Evolutionary conservation across 1,140 invertebrate species (phyloP).

Genomic region (Meteorus sp.): DNA sequence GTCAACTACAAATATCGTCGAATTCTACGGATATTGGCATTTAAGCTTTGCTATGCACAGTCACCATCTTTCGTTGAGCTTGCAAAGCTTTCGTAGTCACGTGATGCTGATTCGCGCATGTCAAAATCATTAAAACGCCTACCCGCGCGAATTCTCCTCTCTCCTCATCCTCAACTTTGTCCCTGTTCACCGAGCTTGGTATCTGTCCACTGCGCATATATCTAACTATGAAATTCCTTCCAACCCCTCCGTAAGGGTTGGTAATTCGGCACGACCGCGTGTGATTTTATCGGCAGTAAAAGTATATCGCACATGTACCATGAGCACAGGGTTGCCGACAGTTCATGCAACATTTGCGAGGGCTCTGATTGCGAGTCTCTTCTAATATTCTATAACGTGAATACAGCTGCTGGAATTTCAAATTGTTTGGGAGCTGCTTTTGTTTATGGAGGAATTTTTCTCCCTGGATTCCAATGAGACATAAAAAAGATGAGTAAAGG

Average conservation of each 20-base stretch:
- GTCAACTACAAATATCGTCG: too few relatives aligned
- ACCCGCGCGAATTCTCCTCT: constrained; percentile 9
- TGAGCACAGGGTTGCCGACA: constrained; percentile 39
- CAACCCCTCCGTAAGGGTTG: constrained; percentile 36
- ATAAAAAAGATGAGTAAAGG: too few relatives aligned
- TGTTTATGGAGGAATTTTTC: too few relatives aligned
- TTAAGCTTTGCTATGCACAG: constrained; percentile 18
- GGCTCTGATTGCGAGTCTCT: constrained; percentile 45
- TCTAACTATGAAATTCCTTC: too few relatives aligned
- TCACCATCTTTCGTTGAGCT: constrained; percentile 45
- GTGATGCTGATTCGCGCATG: constrained; percentile 22
- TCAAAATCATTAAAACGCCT: constrained; percentile 32
- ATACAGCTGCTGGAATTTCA: too few relatives aligned
- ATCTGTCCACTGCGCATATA: too few relatives aligned
- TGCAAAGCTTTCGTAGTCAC: constrained; percentile 27
- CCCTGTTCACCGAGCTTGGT: constrained; percentile 12
- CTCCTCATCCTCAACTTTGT: too few relatives aligned
- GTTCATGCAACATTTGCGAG: constrained; percentile 33
- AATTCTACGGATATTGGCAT: neutral
- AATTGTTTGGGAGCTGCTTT: too few relatives aligned
- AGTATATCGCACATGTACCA: constrained; percentile 13
- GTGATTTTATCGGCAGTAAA: constrained; percentile 53
- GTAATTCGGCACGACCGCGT: constrained; percentile 33
- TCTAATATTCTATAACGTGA: neutral
- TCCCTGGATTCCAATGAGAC: too few relatives aligned